Conservation (phyloP, 92 coral and sea anemone genomes). For the Virgularia gustaviana region DNA sequence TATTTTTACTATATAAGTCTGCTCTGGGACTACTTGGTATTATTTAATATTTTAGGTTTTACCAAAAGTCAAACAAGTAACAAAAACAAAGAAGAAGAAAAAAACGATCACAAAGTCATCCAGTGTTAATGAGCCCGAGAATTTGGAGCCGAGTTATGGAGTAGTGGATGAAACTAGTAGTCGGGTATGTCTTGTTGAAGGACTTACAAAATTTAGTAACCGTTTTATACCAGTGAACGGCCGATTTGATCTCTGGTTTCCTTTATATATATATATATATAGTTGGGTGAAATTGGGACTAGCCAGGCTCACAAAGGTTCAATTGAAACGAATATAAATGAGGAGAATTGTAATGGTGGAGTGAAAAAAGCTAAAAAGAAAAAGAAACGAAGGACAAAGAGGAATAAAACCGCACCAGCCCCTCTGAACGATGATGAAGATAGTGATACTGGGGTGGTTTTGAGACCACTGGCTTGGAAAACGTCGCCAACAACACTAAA, state of each 20-base stretch:
- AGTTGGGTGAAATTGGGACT: no score
- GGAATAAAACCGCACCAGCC: constrained; percentile 66
- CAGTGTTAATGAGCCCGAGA: constrained; percentile 41
- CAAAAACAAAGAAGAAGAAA: constrained; percentile 30
- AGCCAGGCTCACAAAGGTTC: no score
- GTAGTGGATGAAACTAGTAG: no score
- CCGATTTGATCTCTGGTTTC: no score
- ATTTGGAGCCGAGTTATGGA: no score
- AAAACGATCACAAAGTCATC: constrained; percentile 36
- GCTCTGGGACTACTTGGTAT: no score
- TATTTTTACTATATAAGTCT: no score
- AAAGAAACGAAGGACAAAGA: constrained; percentile 66
- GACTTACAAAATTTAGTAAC: no score
- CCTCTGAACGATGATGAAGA: constrained; percentile 37
- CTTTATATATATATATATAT: no score
- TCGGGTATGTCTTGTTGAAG: background rate
- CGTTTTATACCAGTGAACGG: no score
- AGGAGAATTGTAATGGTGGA: constrained; percentile 41
- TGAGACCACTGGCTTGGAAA: constrained; percentile 70
- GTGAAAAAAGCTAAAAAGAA: constrained; percentile 61
- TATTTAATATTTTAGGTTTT: background rate
- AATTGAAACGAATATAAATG: constrained; percentile 13
- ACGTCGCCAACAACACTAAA: constrained; percentile 64
- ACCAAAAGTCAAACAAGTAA: constrained; percentile 7
- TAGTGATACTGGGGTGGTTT: constrained; percentile 3